These are phyloP conservation scores for Rhamphomyia laevipes DNA, from an alignment of 2,888 invertebrate species.

Conservation along the genomic window DNA sequence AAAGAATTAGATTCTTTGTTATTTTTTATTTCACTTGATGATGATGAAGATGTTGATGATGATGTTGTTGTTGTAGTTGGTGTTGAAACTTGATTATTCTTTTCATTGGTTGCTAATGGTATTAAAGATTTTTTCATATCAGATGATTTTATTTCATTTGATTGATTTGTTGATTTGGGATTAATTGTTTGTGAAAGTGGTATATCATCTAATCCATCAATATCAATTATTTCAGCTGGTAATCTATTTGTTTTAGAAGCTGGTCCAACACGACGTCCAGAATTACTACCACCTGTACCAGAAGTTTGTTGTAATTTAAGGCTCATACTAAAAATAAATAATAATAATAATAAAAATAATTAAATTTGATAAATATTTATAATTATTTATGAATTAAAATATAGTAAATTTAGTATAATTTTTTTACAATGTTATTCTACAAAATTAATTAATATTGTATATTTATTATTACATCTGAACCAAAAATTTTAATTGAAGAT, in stretches of 20 bases:
- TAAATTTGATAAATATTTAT: background rate
- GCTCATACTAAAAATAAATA: background rate
- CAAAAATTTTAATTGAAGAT: too few species aligned
- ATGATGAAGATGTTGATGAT: conserved; percentile 9
- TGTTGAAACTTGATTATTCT: background rate
- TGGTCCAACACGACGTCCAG: too few species aligned
- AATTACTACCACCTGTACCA: background rate
- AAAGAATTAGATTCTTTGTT: conserved; percentile 1
- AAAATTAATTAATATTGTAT: too few species aligned
- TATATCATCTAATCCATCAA: conserved; percentile 2
- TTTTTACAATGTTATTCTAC: too few species aligned
- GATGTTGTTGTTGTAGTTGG: conserved; percentile 1
- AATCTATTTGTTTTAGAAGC: too few species aligned
- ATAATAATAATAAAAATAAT: too few species aligned
- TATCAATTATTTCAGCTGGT: too few species aligned
- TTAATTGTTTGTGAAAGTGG: conserved; percentile 19
- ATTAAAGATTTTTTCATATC: too few species aligned
- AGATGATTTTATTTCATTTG: conserved; percentile 5
- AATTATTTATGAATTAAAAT: too few species aligned
- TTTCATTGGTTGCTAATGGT: too few species aligned
- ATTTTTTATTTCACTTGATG: conserved; percentile 8
- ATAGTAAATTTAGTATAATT: too few species aligned
- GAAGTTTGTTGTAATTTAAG: background rate
- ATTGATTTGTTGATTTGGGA: conserved; percentile 18
- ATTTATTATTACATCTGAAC: too few species aligned